phyloP scores from a whole-genome alignment of 2,888 invertebrate species.

The Plagodis dolabraria region DNA sequence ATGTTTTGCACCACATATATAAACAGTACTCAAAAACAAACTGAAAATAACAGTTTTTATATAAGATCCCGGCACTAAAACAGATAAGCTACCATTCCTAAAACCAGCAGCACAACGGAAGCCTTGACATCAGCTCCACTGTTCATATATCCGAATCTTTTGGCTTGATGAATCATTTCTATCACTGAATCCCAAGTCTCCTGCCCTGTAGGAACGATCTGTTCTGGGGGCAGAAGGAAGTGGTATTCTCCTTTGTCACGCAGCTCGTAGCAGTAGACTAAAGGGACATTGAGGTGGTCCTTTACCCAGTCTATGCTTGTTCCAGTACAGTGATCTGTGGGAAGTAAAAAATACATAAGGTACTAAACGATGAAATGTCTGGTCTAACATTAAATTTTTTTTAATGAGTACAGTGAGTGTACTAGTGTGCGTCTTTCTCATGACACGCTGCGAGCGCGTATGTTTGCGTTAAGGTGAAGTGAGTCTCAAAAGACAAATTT shows the following conservation, averaged over 20 bases:
- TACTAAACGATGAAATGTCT: too few species aligned
- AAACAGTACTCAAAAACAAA: not conserved
- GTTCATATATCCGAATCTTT: conserved; percentile 65
- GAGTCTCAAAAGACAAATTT: too few species aligned
- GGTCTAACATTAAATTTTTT: too few species aligned
- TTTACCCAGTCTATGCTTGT: conserved; percentile 91
- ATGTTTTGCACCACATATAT: too few species aligned
- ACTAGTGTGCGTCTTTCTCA: too few species aligned
- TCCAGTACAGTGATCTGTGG: conserved; percentile 88
- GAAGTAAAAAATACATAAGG: conserved; percentile 27
- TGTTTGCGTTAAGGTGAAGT: too few species aligned
- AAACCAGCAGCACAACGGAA: conserved; percentile 24
- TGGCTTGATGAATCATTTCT: conserved; percentile 67
- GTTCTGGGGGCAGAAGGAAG: conserved; percentile 87
- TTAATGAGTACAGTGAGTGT: too few species aligned
- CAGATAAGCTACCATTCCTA: conserved; percentile 11
- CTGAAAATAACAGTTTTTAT: not conserved
- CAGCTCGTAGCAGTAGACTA: conserved; percentile 89
- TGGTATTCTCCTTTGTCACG: conserved; percentile 88
- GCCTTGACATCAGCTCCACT: conserved; percentile 26
- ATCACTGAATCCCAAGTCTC: conserved; percentile 83
- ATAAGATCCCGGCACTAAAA: too few species aligned
- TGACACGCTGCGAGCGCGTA: too few species aligned
- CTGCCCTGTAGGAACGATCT: conserved; percentile 86
- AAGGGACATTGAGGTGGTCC: conserved; percentile 84